Evolutionary conservation across 2,113 vertebrate genomes (phyloP), one percentile per base, ranked within the genome.

Genomic region (Agapornis roseicollis): DNA sequence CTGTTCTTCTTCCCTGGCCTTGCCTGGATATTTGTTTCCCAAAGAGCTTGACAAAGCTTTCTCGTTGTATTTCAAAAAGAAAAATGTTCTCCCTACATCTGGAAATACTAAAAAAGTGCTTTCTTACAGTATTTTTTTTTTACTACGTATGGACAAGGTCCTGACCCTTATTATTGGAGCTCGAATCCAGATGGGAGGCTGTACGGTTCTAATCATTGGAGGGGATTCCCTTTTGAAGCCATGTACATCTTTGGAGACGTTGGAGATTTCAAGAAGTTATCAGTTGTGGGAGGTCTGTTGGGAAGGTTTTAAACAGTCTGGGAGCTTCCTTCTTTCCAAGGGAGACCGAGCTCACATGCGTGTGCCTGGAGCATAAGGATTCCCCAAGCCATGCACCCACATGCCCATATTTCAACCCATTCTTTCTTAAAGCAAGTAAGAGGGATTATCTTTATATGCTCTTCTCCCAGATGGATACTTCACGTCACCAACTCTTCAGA

Each of bases 61-160:
- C 96, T 97, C 97, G 95, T 97, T 98, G 97, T 97, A 97, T 98
- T 97, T 97, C 97, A 97, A 98, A 97, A 97, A 95, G 94, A 95
- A 97, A 97, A 97, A 96, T 91, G 89, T 96, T 97, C 97, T 35
- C 5, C 92, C 94, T 96, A 96, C 98, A 98, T 98, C 98, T 98
- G 98, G 97, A 98, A 98, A 97, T 97, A 97, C 97, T 98, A 97
- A 98, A 97, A 97, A 93, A 97, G 92, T 94, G 92, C 95, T 97
- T 97, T 98, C 93, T 95, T 98, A 97, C 96, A 96, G 97, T 97
- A 97, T 96, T 97, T 96, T 90, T 80, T 58, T 96, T 93, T 95
- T 85, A 83, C 96, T 96, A 96, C 17, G 96, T 96, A 98, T 96
- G 97, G 97, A 97, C 97, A 97, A 96, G 98, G 98, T 97, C 97